Evolutionary conservation across 2,797 vertebrate genomes (phyloP).

Genomic region (Silurus lanzhouensis): DNA sequence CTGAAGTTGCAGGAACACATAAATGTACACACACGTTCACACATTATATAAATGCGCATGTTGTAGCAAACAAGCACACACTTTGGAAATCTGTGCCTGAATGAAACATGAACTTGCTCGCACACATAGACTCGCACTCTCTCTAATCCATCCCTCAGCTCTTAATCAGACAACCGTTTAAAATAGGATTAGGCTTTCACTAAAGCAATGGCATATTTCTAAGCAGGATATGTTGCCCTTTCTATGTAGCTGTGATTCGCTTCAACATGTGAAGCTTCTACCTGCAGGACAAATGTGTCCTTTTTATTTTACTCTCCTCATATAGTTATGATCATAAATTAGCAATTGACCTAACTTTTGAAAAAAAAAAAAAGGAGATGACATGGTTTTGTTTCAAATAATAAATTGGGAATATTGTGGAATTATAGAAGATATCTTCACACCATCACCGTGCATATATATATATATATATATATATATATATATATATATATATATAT

Average conservation of each 20-base stretch:
- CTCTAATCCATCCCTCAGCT: conserved; percentile 69
- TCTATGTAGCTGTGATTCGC: conserved; percentile 66
- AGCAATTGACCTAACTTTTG: not conserved
- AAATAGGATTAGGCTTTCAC: conserved; percentile 75
- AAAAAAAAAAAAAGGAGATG: not conserved
- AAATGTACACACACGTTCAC: conserved; percentile 26
- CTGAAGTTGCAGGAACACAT: conserved; percentile 1
- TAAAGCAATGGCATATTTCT: conserved; percentile 67
- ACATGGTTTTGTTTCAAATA: too few species aligned
- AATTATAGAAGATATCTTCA: not conserved
- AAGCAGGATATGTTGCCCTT: conserved; percentile 64
- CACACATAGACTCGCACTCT: conserved; percentile 34
- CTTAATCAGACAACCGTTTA: conserved; percentile 78
- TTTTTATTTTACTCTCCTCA: conserved; percentile 31
- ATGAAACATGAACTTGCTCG: conserved; percentile 22
- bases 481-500: too few species aligned
- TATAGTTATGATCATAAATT: not conserved
- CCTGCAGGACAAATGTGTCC: conserved; percentile 44
- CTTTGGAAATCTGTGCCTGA: conserved; percentile 32
- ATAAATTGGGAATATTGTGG: not conserved
- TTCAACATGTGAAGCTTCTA: conserved; percentile 54
- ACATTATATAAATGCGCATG: conserved; percentile 42
- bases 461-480: too few species aligned
- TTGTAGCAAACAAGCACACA: conserved; percentile 40
- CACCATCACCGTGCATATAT: not conserved